Base-by-base conservation (phyloP, 2,797 vertebrate species). In the Artibeus lituratus region DNA sequence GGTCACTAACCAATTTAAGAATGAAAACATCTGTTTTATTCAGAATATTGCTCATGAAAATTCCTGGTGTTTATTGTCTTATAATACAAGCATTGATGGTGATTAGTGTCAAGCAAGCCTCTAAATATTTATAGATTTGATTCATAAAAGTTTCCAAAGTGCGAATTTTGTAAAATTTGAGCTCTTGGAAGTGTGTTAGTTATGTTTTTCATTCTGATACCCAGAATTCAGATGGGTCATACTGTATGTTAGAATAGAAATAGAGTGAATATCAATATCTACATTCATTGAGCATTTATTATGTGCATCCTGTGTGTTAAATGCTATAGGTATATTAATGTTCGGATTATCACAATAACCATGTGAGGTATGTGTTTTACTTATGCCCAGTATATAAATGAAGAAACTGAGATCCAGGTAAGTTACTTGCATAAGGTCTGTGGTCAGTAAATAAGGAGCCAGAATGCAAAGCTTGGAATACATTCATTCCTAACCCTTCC, bases 101-200 rank as follows among this genome's bases (percentile, higher is more conserved):
- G 87, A 96, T 97, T 96, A 94, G 87, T 94, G 91, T 93, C 82
- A 97, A 86, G 62, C 70, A 95, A 96, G 70, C 62, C 51, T 87
- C 91, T 96, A 97, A 96, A 96, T 96, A 96, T 97, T 97, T 97
- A 96, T 96, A 90, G 57, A 94, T 95, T 96, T 96, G 86, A 94
- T 92, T 96, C 81, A 92, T 78, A 81, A 95, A 97, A 97, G 47
- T 95, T 55, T 80, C n/a, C 82, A 86, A 95, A 86, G 29, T 72
- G 49, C 83, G 62, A 9, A 81, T 84, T 97, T 92, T 91, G 12
- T 94, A 83, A 94, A 93, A 97, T 72, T 80, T 93, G 91, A 94
- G n/a, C 72, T 91, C 21, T 59, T 72, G 5, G 42, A 91, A 67
- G 69, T 49, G 0, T 67, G 80, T 1, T 57, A 67, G 44, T 87